Conservation (phyloP, 2,888 invertebrate species). For the Acleris holmiana region DNA sequence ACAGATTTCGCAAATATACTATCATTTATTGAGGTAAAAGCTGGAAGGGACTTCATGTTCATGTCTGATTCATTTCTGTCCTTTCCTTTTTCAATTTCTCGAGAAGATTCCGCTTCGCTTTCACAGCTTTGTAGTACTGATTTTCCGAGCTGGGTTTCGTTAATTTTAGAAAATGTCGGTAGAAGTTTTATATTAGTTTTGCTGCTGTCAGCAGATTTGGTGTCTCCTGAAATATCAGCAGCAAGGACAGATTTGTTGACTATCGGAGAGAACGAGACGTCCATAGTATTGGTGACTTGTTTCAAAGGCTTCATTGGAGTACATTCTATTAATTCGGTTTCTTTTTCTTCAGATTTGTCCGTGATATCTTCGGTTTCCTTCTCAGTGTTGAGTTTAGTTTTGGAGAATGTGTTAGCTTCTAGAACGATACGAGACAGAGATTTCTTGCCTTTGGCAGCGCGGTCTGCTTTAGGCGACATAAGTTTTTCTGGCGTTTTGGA, state of each 20-base stretch:
- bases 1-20: constrained; percentile 64
- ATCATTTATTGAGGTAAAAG: constrained; percentile 63
- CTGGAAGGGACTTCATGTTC: constrained; percentile 47
- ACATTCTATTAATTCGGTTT: constrained; percentile 52
- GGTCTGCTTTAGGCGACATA: constrained; percentile 66
- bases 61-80: constrained; percentile 23
- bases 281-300: constrained; percentile 61
- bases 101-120: constrained; percentile 11
- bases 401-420: constrained; percentile 74
- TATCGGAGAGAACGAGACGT: constrained; percentile 74
- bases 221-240: constrained; percentile 50
- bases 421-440: constrained; percentile 72
- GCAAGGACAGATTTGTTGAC: constrained; percentile 70
- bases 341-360: constrained; percentile 43
- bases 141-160: constrained; percentile 32
- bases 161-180: constrained; percentile 24
- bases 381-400: constrained; percentile 62
- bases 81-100: constrained; percentile 20
- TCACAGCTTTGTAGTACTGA: constrained; percentile 30
- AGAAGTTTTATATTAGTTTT: constrained; percentile 47
- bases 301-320: constrained; percentile 71
- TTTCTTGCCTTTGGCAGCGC: constrained; percentile 60
- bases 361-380: constrained; percentile 48
- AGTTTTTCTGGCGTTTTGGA: constrained; percentile 77
- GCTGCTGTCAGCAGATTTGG: constrained; percentile 49